Conservation (phyloP, 2,113 vertebrate species). For the Pyxicephalus adspersus region DNA sequence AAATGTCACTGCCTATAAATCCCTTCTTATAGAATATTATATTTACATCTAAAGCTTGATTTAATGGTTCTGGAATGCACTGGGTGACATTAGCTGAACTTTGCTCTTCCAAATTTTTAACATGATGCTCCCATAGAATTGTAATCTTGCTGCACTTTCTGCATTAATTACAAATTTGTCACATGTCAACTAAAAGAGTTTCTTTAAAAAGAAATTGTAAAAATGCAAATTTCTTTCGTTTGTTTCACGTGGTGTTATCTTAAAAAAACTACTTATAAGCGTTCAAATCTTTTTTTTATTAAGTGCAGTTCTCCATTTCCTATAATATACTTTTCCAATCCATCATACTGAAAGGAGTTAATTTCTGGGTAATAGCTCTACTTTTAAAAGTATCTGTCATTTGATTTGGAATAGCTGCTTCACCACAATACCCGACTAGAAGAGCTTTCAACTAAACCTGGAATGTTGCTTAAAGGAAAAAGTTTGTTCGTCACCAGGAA, state of each 20-base stretch:
- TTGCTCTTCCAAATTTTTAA: too few species aligned
- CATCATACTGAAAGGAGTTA: neutral
- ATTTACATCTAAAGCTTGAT: too few species aligned
- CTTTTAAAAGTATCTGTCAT: neutral
- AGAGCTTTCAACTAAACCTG: too few species aligned
- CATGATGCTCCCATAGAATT: too few species aligned
- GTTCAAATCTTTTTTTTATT: neutral
- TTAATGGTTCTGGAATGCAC: too few species aligned
- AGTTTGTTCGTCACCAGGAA: too few species aligned
- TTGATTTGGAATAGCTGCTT: neutral
- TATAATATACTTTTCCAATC: neutral
- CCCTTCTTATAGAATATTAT: too few species aligned
- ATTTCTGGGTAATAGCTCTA: neutral
- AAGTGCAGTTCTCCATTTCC: neutral
- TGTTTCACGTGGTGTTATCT: too few species aligned
- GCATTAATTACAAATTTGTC: neutral
- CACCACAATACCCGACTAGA: neutral
- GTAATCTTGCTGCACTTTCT: neutral
- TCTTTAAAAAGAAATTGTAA: neutral
- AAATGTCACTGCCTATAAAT: too few species aligned
- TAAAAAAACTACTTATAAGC: too few species aligned
- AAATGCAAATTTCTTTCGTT: neutral
- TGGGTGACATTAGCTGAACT: too few species aligned
- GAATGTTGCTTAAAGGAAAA: too few species aligned
- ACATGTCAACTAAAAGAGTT: neutral